Base-by-base conservation (phyloP, 2,113 vertebrate species). In the Clupea harengus region DNA sequence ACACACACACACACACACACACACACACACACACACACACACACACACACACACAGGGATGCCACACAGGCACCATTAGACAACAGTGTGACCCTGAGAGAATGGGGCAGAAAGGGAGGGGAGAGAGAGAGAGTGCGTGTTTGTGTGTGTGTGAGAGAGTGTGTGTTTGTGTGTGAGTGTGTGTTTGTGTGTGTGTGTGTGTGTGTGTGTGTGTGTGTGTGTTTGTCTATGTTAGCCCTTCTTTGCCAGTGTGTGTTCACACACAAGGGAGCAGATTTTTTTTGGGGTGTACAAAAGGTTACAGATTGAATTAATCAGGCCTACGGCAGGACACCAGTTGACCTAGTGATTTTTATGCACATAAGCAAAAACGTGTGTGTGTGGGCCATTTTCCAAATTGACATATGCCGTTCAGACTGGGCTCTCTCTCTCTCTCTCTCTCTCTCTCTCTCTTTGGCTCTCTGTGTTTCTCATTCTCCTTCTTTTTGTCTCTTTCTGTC, bases 261-360 rank as follows among this genome's bases (percentile, higher is more conserved):
- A 39, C 64, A 39, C 72, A 2, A 32, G 28, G 28, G 72, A 78
- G 72, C 25, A 32, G 64, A 32, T 72, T 72, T 72, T 72, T 72
- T 72, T 72, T 7, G 3, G 72, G n/a, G 72, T 44, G 28, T 78
- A 78, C 22, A 78, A 78, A 78, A 78, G 28, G 67, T 75, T 75
- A 28, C 67, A 17, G 72, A 78, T 78, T 39, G 72, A 32, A 78
- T 78, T 28, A 78, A 78, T 32, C 72, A 78, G 72, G 72, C 72
- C 72, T 78, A 39, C 39, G 72, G 72, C 72, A 44, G 72, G 25
- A 32, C 72, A 78, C 4, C 72, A 78, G 72, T 78, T 78, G 72
- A 78, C 72, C 72, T 39, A 78, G 72, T 78, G 72, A 39, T 4
- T 13, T 78, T 39, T 78, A 78, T 78, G 72, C 72, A 78, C 72